phyloP scores from a whole-genome alignment of 2,888 invertebrate genomes.

The Athalia rosae region DNA sequence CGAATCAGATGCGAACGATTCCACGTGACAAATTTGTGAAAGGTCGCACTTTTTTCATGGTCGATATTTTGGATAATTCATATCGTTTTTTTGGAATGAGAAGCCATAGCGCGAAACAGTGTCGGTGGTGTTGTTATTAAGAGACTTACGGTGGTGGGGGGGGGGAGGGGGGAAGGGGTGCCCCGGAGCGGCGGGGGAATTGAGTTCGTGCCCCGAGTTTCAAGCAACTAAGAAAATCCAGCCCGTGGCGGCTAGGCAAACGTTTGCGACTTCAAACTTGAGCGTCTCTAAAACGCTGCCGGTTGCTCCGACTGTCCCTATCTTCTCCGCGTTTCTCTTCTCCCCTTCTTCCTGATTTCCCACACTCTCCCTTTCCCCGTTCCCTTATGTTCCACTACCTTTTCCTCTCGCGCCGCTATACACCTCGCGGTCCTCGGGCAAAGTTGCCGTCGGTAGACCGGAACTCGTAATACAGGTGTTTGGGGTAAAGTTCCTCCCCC shows the following conservation, averaged over 20 bases:
- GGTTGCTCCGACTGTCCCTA: constrained; percentile 15
- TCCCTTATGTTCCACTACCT: neutral
- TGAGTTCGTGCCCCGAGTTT: constrained; percentile 70
- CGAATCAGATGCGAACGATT: no score
- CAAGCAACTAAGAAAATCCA: constrained; percentile 63
- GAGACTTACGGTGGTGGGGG: constrained; percentile 57
- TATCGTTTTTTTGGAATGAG: constrained; percentile 46
- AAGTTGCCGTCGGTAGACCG: neutral
- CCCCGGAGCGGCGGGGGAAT: constrained; percentile 66
- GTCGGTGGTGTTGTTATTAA: constrained; percentile 56
- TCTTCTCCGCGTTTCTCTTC: neutral
- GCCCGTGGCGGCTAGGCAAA: constrained; percentile 56
- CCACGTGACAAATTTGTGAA: constrained; percentile 63
- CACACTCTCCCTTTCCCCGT: neutral
- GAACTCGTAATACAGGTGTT: neutral
- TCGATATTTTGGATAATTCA: no score
- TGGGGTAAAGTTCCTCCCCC: neutral
- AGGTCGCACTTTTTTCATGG: constrained; percentile 13
- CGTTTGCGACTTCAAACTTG: constrained; percentile 46
- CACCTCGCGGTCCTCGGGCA: no score
- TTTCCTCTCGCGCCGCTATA: neutral
- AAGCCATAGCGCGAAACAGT: constrained; percentile 34
- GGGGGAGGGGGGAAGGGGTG: no score
- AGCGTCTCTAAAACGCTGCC: constrained; percentile 33
- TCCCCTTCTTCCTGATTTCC: neutral